These are phyloP conservation scores for Chrosomus eos DNA, from an alignment of 2,797 vertebrate genomes.

Conservation along the genomic window DNA sequence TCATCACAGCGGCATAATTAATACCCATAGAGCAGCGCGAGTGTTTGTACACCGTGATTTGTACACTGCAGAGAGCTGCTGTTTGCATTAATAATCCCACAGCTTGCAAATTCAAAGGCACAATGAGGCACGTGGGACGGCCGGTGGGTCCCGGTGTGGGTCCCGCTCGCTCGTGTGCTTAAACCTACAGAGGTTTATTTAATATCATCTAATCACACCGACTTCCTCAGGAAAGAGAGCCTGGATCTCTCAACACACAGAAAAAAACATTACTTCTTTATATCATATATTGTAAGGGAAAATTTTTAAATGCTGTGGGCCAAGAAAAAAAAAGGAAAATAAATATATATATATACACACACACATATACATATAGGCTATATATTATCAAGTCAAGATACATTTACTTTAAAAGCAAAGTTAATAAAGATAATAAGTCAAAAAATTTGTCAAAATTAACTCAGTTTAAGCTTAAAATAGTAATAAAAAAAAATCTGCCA, in stretches of 20 bases:
- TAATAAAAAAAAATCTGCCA: no score
- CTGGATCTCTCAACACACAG: background rate
- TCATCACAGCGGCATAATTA: constrained; percentile 16
- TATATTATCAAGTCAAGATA: no score
- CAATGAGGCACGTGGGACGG: background rate
- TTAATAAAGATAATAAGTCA: no score
- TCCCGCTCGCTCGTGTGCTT: background rate
- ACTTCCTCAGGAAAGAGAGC: background rate
- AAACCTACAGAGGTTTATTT: constrained; percentile 2
- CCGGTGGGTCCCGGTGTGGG: background rate
- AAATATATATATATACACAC: no score
- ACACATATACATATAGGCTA: no score
- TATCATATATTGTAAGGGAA: no score
- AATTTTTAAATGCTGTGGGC: no score
- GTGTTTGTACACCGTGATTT: constrained; percentile 13
- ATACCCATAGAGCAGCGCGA: constrained; percentile 9
- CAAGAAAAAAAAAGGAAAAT: no score
- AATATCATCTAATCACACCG: constrained; percentile 5
- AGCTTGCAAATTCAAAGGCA: constrained; percentile 34
- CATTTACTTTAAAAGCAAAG: background rate
- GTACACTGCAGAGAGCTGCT: constrained; percentile 11
- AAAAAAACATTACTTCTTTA: background rate
- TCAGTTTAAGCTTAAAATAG: background rate
- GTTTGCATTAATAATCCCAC: constrained; percentile 15
- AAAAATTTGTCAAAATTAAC: background rate